A percentile compares a stretch with the other conserved stretches of the same genome.
Conservation (phyloP, 2,113 vertebrate genomes). For the Sphyrna mokarran region DNA sequence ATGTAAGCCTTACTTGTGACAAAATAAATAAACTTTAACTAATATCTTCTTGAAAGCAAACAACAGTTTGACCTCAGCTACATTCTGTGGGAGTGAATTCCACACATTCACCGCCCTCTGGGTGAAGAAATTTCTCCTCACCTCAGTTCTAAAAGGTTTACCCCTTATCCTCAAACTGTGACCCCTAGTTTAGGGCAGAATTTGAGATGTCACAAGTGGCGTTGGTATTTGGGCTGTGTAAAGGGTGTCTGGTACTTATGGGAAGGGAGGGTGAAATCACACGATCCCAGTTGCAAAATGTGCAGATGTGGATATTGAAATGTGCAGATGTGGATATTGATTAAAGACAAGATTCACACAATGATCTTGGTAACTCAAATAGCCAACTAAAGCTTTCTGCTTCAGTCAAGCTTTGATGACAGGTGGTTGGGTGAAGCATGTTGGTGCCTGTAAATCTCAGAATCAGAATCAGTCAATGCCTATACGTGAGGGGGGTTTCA, state of each 20-base stretch:
- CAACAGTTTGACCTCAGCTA: no score
- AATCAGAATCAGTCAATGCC: not conserved
- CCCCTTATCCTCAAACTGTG: no score
- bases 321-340: not conserved
- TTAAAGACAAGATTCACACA: not conserved
- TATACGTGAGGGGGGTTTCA: not conserved
- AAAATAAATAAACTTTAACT: no score
- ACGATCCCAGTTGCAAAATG: not conserved
- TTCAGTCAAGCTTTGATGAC: no score
- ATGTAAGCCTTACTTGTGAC: no score
- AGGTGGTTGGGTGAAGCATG: not conserved
- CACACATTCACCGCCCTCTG: no score
- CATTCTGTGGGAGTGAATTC: no score
- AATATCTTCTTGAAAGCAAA: no score
- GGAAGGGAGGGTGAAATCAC: not conserved
- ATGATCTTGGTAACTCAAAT: not conserved
- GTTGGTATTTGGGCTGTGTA: not conserved
- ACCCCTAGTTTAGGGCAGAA: not conserved
- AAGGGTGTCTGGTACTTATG: no score
- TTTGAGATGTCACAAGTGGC: not conserved
- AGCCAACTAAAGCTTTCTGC: not conserved
- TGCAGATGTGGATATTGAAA: not conserved
- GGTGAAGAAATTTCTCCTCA: no score
- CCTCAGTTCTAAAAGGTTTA: no score
- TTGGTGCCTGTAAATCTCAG: not conserved